Base-by-base conservation (phyloP, 2,888 invertebrate genomes). In the Phasia obesa region DNA sequence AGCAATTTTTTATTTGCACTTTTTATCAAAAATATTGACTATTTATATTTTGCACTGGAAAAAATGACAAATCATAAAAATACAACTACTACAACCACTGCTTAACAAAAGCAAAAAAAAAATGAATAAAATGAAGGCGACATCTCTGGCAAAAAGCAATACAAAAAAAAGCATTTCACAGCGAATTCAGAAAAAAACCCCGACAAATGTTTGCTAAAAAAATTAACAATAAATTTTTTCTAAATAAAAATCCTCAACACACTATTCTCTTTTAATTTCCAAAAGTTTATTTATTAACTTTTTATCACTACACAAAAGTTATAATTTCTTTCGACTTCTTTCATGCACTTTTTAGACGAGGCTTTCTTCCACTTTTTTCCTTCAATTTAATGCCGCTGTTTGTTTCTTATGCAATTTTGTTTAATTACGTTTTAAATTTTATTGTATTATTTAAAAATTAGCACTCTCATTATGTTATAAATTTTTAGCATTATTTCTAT, bases 351-450 rank as follows among this genome's bases (percentile, higher is more conserved):
- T 80, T 47, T 47, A 27, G 17, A 49, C 47, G 21, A 35, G 42
- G 31, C 51, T 69, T 70, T n/a, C n/a, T 69, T 65, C 7, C 17
- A 4, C 3, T 51, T 35, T n/a, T 62, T 47, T 53, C 35, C 4
- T 47, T 47, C 13, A 47, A 55, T 42, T 42, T 53, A 57, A 64
- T 74, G 59, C 75, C 64, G 78, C 60, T 53, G 69, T 73, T 70
- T 62, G 53, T 80, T 74, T 70, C 83, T 83, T 83, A 83, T 83
- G 83, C 83, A 83, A 83, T 83, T 83, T 77, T n/a, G 17, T 42
- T 60, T 64, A 76, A 76, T 73, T 79, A 67, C 75, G 79, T 83
- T 79, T 79, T 65, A 67, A 38, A 44, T 57, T 42, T n/a, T 49
- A 19, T 31, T 47, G n/a, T 62, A 57, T 75, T 67, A 55, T 65